These are phyloP conservation scores for Oxystoma pomonae DNA, from an alignment of 2,888 invertebrate species.

Conservation along the genomic window DNA sequence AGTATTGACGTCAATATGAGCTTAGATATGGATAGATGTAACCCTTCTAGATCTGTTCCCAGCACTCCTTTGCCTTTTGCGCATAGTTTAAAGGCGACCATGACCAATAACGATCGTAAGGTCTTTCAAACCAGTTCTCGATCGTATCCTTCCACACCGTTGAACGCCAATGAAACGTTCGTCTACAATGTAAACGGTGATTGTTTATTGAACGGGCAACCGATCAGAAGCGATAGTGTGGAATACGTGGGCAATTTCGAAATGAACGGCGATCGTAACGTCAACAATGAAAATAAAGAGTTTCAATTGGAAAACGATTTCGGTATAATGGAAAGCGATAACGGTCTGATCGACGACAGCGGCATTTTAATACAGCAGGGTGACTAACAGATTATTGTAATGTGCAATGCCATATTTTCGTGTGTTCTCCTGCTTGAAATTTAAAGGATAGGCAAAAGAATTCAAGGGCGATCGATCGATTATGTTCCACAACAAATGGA, in stretches of 20 bases:
- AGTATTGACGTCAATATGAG: constrained; percentile 35
- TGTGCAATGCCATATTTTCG: constrained; percentile 21
- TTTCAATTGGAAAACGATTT: constrained; percentile 29
- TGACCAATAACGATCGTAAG: constrained; percentile 33
- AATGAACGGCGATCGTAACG: constrained; percentile 30
- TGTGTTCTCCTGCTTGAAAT: constrained; percentile 1
- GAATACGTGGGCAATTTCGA: constrained; percentile 24
- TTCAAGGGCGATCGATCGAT: no score
- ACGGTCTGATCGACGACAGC: constrained; percentile 32
- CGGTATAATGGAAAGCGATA: constrained; percentile 31
- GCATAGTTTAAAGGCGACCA: constrained; percentile 47
- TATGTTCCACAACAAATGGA: no score
- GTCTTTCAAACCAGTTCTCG: constrained; percentile 53
- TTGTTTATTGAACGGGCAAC: constrained; percentile 46
- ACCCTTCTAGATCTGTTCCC: constrained; percentile 63
- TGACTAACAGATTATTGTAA: constrained; percentile 32
- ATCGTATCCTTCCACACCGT: constrained; percentile 74
- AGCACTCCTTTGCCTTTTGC: constrained; percentile 55
- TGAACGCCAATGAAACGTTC: constrained; percentile 45
- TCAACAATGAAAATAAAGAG: constrained; percentile 21
- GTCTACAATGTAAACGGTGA: constrained; percentile 43
- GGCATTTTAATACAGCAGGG: constrained; percentile 34
- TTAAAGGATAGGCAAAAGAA: no score
- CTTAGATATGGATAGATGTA: constrained; percentile 31
- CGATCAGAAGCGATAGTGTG: constrained; percentile 34